Conservation (phyloP, 2,888 invertebrate genomes). For the Eubasilissa splendida region DNA sequence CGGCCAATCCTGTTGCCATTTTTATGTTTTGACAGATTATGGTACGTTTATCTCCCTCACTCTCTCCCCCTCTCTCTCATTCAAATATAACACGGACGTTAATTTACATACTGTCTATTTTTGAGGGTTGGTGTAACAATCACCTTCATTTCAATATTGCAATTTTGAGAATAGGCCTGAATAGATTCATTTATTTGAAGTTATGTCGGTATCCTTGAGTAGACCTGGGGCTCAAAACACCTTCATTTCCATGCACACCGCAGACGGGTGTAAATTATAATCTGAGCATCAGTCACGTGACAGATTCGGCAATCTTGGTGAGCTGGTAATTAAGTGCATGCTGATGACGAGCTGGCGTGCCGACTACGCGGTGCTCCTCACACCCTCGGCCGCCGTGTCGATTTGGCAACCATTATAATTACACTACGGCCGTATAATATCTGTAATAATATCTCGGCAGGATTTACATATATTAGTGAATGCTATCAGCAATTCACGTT, state of each 20-base stretch:
- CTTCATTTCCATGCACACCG: not conserved
- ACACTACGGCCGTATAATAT: conserved; percentile 17
- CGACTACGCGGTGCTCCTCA: not conserved
- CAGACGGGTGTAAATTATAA: not conserved
- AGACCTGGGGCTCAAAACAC: not conserved
- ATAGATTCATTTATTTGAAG: too few species aligned
- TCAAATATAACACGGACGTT: too few species aligned
- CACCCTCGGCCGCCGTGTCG: not conserved
- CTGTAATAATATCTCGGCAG: not conserved
- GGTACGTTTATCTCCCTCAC: too few species aligned
- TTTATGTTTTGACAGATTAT: too few species aligned
- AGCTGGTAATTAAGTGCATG: conserved; percentile 11
- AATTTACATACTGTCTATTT: too few species aligned
- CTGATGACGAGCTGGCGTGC: not conserved
- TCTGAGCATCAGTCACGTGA: conserved; percentile 3
- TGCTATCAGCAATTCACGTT: conserved; percentile 22
- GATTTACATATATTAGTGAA: conserved; percentile 18
- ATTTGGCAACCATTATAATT: conserved; percentile 30
- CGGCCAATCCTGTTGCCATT: too few species aligned
- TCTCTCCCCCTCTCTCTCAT: too few species aligned
- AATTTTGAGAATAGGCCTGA: too few species aligned
- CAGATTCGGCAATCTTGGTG: not conserved
- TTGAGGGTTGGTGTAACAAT: too few species aligned
- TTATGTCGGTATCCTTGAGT: too few species aligned
- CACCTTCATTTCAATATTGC: too few species aligned